A percentile compares a stretch with the other conserved stretches of the same genome.
Evolutionary conservation across 2,113 vertebrate species (phyloP).

Genomic region (Columba janthina): DNA sequence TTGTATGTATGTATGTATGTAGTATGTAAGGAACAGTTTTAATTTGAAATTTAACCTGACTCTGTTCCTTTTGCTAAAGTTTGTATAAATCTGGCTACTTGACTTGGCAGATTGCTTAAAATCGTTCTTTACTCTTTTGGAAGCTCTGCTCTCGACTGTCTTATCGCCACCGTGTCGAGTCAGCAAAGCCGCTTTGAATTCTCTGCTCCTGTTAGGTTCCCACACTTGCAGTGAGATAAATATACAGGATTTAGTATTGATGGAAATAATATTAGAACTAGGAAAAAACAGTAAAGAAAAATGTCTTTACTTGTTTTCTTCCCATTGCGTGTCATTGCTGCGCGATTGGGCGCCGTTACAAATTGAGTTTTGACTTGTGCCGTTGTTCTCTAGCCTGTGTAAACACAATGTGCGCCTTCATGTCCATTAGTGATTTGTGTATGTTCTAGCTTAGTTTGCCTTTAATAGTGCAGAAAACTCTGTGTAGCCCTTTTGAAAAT

Average conservation of each 20-base stretch:
- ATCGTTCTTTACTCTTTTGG: neutral
- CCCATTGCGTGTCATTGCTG: neutral
- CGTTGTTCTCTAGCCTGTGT: neutral
- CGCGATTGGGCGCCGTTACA: neutral
- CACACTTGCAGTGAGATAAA: neutral
- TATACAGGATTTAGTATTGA: neutral
- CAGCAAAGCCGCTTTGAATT: neutral
- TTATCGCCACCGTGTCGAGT: neutral
- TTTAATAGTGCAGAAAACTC: slow-evolving; percentile 61
- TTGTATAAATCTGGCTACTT: neutral
- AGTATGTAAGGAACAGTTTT: neutral
- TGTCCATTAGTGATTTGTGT: slow-evolving; percentile 31
- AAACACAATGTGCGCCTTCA: neutral
- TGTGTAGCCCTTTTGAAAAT: slow-evolving; percentile 58
- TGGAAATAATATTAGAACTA: neutral
- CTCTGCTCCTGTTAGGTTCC: neutral
- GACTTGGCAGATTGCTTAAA: neutral
- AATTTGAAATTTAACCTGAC: neutral
- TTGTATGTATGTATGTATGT: neutral
- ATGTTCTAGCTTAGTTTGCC: slow-evolving; percentile 68
- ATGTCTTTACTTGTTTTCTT: neutral
- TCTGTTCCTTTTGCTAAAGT: neutral
- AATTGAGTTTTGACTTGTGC: neutral
- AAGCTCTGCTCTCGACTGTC: neutral
- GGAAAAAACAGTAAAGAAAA: slow-evolving; percentile 30